phyloP scores from a whole-genome alignment of 2,888 invertebrate species.

The Syrphus vitripennis region DNA sequence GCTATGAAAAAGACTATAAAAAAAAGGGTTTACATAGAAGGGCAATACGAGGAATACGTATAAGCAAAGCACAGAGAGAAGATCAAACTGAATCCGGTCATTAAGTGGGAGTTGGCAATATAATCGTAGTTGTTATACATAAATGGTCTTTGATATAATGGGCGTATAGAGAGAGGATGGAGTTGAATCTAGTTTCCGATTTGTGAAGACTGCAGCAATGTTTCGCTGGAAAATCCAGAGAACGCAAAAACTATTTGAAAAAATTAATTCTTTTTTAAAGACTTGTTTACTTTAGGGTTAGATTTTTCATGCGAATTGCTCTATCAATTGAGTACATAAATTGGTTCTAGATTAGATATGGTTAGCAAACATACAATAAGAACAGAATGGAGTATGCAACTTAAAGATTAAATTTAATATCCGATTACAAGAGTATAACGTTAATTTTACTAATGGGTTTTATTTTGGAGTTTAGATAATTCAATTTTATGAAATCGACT shows the following conservation, averaged over 20 bases:
- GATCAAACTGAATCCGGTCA: conserved; percentile 4
- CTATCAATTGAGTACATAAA: no score
- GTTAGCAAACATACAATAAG: no score
- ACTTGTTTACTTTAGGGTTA: neutral
- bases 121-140: no score
- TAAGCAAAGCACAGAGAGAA: neutral
- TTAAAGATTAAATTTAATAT: no score
- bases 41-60: neutral
- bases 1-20: neutral
- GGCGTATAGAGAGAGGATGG: neutral
- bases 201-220: neutral
- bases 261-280: neutral
- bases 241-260: neutral
- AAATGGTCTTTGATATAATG: neutral
- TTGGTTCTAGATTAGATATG: no score
- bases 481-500: no score
- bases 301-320: neutral
- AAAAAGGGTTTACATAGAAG: conserved; percentile 19
- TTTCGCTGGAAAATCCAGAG: neutral
- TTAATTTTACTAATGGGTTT: no score
- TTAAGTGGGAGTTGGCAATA: conserved; percentile 6
- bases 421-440: no score
- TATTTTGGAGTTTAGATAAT: no score
- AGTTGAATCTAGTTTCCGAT: neutral
- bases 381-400: no score